Evolutionary conservation across 2,797 vertebrate species (phyloP).

Genomic region (Delichon dasypus): DNA sequence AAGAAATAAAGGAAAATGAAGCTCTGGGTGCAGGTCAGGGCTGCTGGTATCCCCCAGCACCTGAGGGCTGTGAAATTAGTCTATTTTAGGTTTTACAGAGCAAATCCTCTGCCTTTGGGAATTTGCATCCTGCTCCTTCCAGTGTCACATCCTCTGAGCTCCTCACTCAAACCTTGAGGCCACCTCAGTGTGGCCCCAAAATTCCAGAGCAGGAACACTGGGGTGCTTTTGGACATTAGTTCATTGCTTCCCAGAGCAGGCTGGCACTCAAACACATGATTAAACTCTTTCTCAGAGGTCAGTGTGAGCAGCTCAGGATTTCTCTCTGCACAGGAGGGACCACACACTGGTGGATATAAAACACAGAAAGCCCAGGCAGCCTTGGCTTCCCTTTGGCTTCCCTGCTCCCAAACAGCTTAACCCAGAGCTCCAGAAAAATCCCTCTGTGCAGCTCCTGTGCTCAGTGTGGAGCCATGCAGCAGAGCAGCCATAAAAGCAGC

Average conservation of each 20-base stretch:
- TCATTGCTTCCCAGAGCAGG: neutral
- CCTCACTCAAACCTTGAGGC: neutral
- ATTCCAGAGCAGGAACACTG: no score
- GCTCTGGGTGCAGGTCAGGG: neutral
- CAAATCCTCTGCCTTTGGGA: neutral
- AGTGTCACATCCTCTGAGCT: neutral
- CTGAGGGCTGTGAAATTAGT: neutral
- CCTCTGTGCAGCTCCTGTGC: neutral
- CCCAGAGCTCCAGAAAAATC: neutral
- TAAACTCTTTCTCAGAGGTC: neutral
- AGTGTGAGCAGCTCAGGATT: neutral
- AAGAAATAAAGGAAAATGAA: neutral
- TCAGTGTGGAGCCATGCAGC: neutral
- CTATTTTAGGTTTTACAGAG: neutral
- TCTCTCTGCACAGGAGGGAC: neutral
- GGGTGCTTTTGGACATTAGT: neutral
- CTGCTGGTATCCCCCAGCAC: neutral
- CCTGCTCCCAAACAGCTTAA: neutral
- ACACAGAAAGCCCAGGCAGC: neutral
- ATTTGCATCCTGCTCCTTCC: neutral
- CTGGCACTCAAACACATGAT: neutral
- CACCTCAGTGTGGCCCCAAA: neutral
- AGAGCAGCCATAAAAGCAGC: neutral
- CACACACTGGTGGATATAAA: neutral
- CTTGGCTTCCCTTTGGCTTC: neutral